A percentile compares a stretch with the other conserved stretches of the same genome.
These are phyloP conservation scores for Hoplostethus mediterraneus DNA, from an alignment of 2,797 vertebrate genomes.

Conservation along the genomic window DNA sequence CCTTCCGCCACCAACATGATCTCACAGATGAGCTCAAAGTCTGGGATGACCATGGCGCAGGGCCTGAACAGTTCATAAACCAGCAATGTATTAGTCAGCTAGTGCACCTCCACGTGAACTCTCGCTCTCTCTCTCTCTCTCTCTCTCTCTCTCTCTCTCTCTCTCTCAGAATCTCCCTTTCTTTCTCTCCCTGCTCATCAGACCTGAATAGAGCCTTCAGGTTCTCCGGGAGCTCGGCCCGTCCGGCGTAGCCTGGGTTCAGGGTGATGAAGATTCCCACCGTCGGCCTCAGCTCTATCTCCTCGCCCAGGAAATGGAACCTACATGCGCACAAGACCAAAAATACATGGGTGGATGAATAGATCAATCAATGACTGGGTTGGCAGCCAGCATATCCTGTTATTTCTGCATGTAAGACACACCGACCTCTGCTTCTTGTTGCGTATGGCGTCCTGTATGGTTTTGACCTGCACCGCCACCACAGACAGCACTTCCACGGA, in stretches of 20 bases:
- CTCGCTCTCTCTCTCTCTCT: not conserved
- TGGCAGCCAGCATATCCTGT: not conserved
- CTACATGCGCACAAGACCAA: constrained; percentile 54
- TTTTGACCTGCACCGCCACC: constrained; percentile 86
- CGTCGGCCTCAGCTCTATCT: constrained; percentile 82
- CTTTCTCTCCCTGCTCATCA: not conserved
- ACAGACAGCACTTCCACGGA: constrained; percentile 86
- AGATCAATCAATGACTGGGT: not conserved
- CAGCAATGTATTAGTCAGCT: not conserved
- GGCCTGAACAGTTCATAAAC: constrained; percentile 58
- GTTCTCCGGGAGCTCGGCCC: constrained; percentile 86
- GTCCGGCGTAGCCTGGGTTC: constrained; percentile 88
- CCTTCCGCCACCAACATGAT: constrained; percentile 87
- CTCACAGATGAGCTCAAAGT: constrained; percentile 89
- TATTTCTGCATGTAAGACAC: not conserved
- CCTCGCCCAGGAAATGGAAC: constrained; percentile 87
- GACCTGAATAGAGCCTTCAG: constrained; percentile 87
- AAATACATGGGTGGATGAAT: not conserved
- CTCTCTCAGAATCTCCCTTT: not conserved
- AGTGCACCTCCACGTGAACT: not conserved
- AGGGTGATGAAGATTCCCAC: constrained; percentile 88
- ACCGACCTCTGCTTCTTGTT: constrained; percentile 86
- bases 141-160: not conserved
- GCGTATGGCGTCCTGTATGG: constrained; percentile 83
- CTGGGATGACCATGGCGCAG: constrained; percentile 86